Evolutionary conservation across 2,888 invertebrate genomes (phyloP), one percentile per base, ranked within the genome.

Genomic region (Platerodrilus igneus): DNA sequence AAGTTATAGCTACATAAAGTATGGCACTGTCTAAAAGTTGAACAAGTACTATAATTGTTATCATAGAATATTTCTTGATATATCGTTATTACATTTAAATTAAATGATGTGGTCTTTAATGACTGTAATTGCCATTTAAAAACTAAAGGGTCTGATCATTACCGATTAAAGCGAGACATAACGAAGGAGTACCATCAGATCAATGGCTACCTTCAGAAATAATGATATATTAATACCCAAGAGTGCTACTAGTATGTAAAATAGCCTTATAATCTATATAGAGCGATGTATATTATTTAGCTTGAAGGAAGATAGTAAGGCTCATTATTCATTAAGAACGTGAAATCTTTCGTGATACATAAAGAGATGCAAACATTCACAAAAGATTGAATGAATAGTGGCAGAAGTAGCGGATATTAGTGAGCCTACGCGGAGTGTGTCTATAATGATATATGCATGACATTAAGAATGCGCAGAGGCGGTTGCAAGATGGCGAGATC

Each of bases 401-500:
- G 58, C 56, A 57, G 52, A 53, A 53, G 54, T 52, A 50, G 48
- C 43, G 51, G 50, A 62, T 60, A 60, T 60, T 63, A 62, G 57
- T 58, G 56, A 54, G 55, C 63, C 62, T 60, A 62, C 61, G 58
- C 63, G 58, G 53, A 62, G 59, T 62, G 71, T 73, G 48, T 73
- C 72, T 62, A 61, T 74, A 62, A 62, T 74, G 69, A 73, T 73
- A 63, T 63, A 68, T 57, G 55, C 48, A 47, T 47, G 52, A 50
- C 50, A 56, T 56, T 61, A 60, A 61, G 60, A 59, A 62, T 60
- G 59, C 58, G 59, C 60, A 62, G 62, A 62, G 63, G 62, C 61
- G 63, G 64, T 59, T 53, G 59, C 55, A 58, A 60, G 58, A 62
- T 63, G 63, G 64, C 62, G 51, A 43, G 38, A 38, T 18, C 46